Percentiles rank a stretch among this genome's conserved stretches.
phyloP scores from a whole-genome alignment of 1,140 invertebrate species.

The Metaphire vulgaris region DNA sequence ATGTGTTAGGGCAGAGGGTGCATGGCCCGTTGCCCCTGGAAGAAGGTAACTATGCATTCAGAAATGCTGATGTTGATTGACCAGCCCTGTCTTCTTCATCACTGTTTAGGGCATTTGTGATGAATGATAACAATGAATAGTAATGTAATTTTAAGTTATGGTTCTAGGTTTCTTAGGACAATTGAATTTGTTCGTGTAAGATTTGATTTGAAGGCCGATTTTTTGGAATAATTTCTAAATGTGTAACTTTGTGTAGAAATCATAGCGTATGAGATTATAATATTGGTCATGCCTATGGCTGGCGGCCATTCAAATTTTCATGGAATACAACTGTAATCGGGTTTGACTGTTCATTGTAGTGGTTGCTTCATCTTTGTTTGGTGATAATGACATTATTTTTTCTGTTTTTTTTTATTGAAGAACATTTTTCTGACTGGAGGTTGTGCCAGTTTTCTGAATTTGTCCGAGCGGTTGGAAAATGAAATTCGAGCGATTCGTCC shows the following conservation, averaged over 20 bases:
- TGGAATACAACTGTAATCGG: neutral
- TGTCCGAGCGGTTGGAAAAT: slow-evolving; percentile 68
- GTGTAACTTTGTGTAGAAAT: neutral
- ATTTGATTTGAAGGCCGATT: too few relatives aligned
- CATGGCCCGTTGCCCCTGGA: too few relatives aligned
- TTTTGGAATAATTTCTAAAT: neutral
- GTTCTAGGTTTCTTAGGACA: too few relatives aligned
- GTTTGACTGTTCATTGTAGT: slow-evolving; percentile 20
- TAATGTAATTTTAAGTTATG: too few relatives aligned
- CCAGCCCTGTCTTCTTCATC: too few relatives aligned
- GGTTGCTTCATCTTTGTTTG: slow-evolving; percentile 16
- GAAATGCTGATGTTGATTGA: too few relatives aligned
- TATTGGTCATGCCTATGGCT: neutral
- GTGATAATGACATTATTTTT: neutral
- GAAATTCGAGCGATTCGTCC: slow-evolving; percentile 78
- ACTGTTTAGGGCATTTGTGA: too few relatives aligned
- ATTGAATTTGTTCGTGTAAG: too few relatives aligned
- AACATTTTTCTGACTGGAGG: slow-evolving; percentile 59
- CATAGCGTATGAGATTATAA: neutral
- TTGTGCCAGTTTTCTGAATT: slow-evolving; percentile 63
- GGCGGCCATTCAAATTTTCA: neutral
- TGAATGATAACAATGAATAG: too few relatives aligned
- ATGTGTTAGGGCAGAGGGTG: too few relatives aligned
- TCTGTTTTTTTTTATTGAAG: slow-evolving; percentile 34
- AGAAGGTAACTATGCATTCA: too few relatives aligned